Evolutionary conservation across 2,797 vertebrate species (phyloP).

Genomic region (Stomatorhinus walkeri): DNA sequence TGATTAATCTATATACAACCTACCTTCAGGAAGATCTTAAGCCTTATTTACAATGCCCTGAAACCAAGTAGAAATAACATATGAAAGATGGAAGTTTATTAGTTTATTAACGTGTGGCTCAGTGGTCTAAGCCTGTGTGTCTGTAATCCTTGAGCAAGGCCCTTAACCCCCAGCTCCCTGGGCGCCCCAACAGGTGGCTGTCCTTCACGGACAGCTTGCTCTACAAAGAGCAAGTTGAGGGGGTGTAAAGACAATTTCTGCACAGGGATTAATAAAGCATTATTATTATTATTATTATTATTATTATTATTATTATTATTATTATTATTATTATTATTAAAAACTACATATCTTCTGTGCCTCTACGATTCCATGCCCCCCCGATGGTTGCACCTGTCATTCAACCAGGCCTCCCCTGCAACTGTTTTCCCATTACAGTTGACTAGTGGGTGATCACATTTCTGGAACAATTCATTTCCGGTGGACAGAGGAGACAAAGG

Average conservation of each 20-base stretch:
- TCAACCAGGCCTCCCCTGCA: background rate
- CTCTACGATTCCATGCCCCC: background rate
- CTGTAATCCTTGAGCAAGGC: too few relatives aligned
- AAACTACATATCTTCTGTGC: background rate
- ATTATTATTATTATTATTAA: background rate
- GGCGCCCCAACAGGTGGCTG: too few relatives aligned
- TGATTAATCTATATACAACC: background rate
- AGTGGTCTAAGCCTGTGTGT: too few relatives aligned
- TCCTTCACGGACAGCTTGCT: too few relatives aligned
- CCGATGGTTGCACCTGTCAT: background rate
- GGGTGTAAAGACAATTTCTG: too few relatives aligned
- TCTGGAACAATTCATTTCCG: background rate
- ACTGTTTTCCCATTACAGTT: background rate
- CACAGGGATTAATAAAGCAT: too few relatives aligned
- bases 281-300: background rate
- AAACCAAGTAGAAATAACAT: background rate
- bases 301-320: too few relatives aligned
- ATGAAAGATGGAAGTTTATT: background rate
- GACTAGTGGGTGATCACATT: background rate
- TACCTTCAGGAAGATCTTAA: background rate
- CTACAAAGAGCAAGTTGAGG: too few relatives aligned
- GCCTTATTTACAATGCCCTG: slow-evolving; percentile 2
- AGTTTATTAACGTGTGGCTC: background rate
- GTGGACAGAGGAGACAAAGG: background rate
- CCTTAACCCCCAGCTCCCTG: too few relatives aligned